A percentile compares a stretch with the other conserved stretches of the same genome.
phyloP scores from a whole-genome alignment of 2,113 vertebrate genomes.

The Rhadina sibilatrix region DNA sequence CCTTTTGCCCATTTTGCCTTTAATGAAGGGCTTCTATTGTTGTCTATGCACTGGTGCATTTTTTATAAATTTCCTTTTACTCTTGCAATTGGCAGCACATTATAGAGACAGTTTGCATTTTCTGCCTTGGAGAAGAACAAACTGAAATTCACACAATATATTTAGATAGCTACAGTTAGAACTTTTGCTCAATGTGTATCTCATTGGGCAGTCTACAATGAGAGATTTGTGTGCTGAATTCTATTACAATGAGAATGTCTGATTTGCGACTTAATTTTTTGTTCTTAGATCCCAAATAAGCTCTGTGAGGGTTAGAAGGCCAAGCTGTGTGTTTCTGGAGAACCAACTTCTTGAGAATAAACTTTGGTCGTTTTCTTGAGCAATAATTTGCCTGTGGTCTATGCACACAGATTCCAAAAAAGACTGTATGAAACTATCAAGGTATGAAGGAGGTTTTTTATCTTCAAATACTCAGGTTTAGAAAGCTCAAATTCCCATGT shows the following conservation, averaged over 20 bases:
- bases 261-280: neutral
- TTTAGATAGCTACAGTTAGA: neutral
- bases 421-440: neutral
- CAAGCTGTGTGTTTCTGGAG: neutral
- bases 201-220: rapidly evolving
- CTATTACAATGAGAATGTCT: neutral
- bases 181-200: neutral
- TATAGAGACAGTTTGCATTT: neutral
- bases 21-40: neutral
- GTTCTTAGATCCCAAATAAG: neutral
- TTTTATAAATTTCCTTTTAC: neutral
- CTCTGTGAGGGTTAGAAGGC: neutral
- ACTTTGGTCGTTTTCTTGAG: neutral
- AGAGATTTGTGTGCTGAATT: neutral
- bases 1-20: neutral
- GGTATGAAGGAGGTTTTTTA: neutral
- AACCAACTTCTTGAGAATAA: neutral
- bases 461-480: neutral
- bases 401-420: neutral
- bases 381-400: neutral
- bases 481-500: neutral
- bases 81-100: neutral
- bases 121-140: neutral
- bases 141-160: neutral
- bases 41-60: neutral